Percentiles rank a stretch among this genome's conserved stretches.
Conservation (phyloP, 2,113 vertebrate species). For the Rhinolophus sinicus region DNA sequence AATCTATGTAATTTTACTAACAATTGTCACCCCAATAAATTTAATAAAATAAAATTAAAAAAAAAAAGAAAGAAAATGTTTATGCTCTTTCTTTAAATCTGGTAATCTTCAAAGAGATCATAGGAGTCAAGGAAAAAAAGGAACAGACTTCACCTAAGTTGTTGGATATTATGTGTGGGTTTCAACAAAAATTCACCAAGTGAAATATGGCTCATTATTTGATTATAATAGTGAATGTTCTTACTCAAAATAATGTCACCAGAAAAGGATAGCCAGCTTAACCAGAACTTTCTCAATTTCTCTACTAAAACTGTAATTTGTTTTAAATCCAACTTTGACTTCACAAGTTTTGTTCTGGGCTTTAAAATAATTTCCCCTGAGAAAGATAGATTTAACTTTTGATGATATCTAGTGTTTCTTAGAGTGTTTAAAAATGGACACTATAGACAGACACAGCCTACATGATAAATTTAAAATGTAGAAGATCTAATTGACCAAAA, state of each 20-base stretch:
- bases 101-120: neutral
- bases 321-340: neutral
- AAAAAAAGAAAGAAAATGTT: no score
- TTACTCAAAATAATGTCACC: neutral
- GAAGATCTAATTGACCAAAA: no score
- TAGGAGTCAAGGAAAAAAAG: neutral
- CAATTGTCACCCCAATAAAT: no score
- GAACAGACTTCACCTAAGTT: neutral
- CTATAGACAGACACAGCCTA: neutral
- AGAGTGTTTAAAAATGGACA: neutral
- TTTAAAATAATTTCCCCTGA: slow-evolving; percentile 11
- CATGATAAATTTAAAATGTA: neutral
- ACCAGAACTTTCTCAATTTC: neutral
- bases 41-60: no score
- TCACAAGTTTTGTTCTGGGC: neutral
- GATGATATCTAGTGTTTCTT: neutral
- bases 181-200: neutral
- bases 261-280: neutral
- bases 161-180: neutral
- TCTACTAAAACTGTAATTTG: neutral
- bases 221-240: neutral
- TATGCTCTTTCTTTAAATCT: neutral
- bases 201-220: neutral
- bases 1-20: no score
- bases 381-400: neutral